Evolutionary conservation across 2,797 vertebrate species (phyloP).

Genomic region (Ceryle rudis): DNA sequence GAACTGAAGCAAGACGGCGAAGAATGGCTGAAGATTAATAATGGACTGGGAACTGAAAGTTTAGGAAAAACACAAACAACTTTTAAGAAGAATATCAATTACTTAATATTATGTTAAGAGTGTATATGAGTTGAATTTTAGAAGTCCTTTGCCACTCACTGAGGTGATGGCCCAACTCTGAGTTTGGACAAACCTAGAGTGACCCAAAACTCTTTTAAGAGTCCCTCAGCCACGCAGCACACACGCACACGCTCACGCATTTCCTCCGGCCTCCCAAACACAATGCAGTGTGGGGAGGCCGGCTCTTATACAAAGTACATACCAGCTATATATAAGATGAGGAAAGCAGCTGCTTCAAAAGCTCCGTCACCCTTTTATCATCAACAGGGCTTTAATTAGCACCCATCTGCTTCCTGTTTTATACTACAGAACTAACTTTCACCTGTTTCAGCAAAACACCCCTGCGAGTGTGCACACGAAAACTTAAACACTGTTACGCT

Average conservation of each 20-base stretch:
- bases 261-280: slow-evolving; percentile 31
- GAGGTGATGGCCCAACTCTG: too few relatives aligned
- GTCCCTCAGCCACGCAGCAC: slow-evolving; percentile 10
- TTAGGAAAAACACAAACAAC: too few relatives aligned
- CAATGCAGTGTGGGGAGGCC: slow-evolving; percentile 33
- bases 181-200: too few relatives aligned
- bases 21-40: too few relatives aligned
- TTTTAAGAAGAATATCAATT: too few relatives aligned
- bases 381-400: slow-evolving; percentile 81
- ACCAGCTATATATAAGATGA: slow-evolving; percentile 70
- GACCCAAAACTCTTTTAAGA: too few relatives aligned
- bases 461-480: background rate
- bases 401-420: slow-evolving; percentile 84
- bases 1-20: too few relatives aligned
- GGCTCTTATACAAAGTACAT: background rate
- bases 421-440: slow-evolving; percentile 76
- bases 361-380: slow-evolving; percentile 75
- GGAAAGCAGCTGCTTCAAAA: slow-evolving; percentile 78
- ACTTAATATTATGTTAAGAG: too few relatives aligned
- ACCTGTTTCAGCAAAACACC: slow-evolving; percentile 73
- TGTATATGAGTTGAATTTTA: too few relatives aligned
- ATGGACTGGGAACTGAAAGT: too few relatives aligned
- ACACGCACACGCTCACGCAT: slow-evolving; percentile 36
- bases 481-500: background rate
- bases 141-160: too few relatives aligned